phyloP scores from a whole-genome alignment of 2,888 invertebrate species.

The Apantesis nais region DNA sequence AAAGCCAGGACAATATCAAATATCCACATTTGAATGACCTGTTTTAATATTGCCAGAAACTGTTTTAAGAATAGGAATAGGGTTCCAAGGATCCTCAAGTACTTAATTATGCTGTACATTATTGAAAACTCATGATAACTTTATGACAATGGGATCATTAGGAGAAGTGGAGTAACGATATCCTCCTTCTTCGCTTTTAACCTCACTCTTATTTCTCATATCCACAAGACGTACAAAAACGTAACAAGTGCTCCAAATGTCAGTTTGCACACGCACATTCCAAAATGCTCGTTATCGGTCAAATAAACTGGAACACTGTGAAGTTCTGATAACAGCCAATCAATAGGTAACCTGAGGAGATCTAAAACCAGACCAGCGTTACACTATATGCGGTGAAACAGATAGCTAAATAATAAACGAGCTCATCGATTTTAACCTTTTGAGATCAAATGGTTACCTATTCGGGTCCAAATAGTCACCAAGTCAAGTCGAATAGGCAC shows the following conservation, averaged over 20 bases:
- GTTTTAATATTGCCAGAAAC: conserved; percentile 22
- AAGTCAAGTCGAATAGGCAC: not conserved
- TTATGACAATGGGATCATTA: not conserved
- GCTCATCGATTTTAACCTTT: not conserved
- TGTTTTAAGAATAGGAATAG: conserved; percentile 1
- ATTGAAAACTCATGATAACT: not conserved
- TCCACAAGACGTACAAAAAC: not conserved
- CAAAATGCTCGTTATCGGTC: conserved; percentile 45
- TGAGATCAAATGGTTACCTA: not conserved
- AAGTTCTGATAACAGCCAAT: conserved; percentile 40
- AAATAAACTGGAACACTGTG: conserved; percentile 41
- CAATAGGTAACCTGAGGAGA: conserved; percentile 37
- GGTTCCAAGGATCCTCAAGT: not conserved
- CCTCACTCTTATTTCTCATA: not conserved
- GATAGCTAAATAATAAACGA: not conserved
- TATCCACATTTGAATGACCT: conserved; percentile 34
- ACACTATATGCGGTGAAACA: not conserved
- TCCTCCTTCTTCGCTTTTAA: not conserved
- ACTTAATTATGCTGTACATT: not conserved
- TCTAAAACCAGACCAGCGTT: conserved; percentile 11
- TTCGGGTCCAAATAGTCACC: not conserved
- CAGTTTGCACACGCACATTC: conserved; percentile 22
- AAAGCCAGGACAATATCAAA: conserved; percentile 31
- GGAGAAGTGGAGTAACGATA: not conserved
- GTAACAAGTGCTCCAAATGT: not conserved